Percentiles rank a stretch among this genome's conserved stretches.
phyloP scores from a whole-genome alignment of 2,888 invertebrate species.

The Acanthacorydalis orientalis region DNA sequence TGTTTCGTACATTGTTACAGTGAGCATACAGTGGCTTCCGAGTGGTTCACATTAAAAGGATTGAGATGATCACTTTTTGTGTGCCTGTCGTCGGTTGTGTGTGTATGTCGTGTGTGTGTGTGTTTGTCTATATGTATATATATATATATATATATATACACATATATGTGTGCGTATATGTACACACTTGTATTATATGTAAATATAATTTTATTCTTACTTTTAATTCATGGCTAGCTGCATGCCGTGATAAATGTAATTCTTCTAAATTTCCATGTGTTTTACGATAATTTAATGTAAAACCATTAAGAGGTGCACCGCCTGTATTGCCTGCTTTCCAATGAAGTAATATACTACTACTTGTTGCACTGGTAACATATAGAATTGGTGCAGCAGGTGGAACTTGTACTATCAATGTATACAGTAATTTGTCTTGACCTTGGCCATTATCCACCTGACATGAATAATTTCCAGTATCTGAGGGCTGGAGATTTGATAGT shows the following conservation, averaged over 20 bases:
- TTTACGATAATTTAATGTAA: conserved; percentile 46
- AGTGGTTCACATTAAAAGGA: too few relatives aligned
- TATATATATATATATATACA: too few relatives aligned
- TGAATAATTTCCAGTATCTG: conserved; percentile 53
- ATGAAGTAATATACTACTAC: conserved; percentile 53
- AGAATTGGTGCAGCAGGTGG: conserved; percentile 58
- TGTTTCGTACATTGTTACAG: too few relatives aligned
- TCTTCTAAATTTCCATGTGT: conserved; percentile 49
- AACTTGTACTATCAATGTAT: conserved; percentile 51
- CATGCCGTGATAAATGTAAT: conserved; percentile 42
- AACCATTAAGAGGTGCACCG: conserved; percentile 49
- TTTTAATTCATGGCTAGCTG: conserved; percentile 49
- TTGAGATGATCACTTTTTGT: background rate
- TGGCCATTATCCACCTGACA: conserved; percentile 53
- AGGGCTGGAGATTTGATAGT: conserved; percentile 41
- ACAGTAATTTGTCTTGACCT: conserved; percentile 47
- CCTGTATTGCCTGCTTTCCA: conserved; percentile 59
- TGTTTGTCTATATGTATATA: too few relatives aligned
- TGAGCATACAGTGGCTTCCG: too few relatives aligned
- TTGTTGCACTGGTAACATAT: conserved; percentile 58
- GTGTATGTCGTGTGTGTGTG: too few relatives aligned
- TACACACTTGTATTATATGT: too few relatives aligned
- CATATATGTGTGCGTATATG: too few relatives aligned
- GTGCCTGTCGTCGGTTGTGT: too few relatives aligned
- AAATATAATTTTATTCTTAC: conserved; percentile 17